Conservation (phyloP, 2,888 invertebrate species). For the Troglohyphantes excavatus region DNA sequence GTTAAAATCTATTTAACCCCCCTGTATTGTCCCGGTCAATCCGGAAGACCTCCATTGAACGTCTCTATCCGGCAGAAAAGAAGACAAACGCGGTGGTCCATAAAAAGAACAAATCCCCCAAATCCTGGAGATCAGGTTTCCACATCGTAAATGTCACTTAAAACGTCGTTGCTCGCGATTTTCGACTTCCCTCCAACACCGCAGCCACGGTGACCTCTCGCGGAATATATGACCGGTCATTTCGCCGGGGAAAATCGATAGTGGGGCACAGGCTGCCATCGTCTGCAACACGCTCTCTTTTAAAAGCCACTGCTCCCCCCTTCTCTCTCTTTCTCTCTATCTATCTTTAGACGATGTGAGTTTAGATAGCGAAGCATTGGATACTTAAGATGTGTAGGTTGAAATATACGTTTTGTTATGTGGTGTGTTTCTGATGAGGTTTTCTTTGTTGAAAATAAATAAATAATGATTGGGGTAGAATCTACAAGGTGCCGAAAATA, state of each 20-base stretch:
- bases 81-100: slow-evolving; percentile 4
- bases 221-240: slow-evolving; percentile 61
- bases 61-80: neutral
- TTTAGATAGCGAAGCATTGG: no score
- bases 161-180: slow-evolving; percentile 59
- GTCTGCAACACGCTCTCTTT: neutral
- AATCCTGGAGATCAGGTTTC: slow-evolving; percentile 27
- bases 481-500: no score
- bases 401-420: no score
- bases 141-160: slow-evolving; percentile 61
- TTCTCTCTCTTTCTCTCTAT: no score
- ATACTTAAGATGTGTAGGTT: no score
- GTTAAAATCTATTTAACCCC: no score
- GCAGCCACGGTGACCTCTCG: slow-evolving; percentile 29
- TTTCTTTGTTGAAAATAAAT: no score
- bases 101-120: neutral
- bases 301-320: neutral
- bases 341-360: no score
- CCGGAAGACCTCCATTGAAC: neutral
- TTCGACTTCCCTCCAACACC: neutral
- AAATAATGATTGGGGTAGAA: no score
- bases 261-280: neutral
- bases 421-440: no score
- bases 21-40: neutral
- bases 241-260: slow-evolving; percentile 43